Conservation (phyloP, 1,140 invertebrate genomes). For the Nephila pilipes region DNA sequence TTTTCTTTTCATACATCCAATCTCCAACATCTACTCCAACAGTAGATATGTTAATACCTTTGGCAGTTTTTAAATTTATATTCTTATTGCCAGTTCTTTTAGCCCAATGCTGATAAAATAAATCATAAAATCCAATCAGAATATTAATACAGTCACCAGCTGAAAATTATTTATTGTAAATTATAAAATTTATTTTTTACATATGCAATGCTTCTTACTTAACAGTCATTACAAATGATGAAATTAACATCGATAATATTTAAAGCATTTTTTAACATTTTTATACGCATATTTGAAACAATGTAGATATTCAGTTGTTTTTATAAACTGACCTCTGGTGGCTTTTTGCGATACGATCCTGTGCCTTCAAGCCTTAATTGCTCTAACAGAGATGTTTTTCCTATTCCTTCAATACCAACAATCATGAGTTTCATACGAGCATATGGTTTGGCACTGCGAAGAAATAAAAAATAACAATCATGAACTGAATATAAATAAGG, state of each 20-base stretch:
- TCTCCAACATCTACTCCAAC: constrained; percentile 98
- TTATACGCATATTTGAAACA: neutral
- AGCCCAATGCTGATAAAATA: constrained; percentile 89
- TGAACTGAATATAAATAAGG: too few relatives aligned
- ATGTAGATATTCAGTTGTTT: neutral
- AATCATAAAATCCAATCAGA: neutral
- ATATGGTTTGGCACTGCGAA: constrained; percentile 95
- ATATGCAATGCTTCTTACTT: neutral
- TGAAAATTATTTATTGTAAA: too few relatives aligned
- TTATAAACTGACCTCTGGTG: constrained; percentile 84
- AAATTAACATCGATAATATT: neutral
- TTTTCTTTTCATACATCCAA: constrained; percentile 94
- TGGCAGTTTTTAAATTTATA: constrained; percentile 87
- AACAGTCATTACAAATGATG: neutral
- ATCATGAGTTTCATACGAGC: constrained; percentile 99
- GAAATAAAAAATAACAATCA: constrained; percentile 80
- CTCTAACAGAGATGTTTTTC: constrained; percentile 95
- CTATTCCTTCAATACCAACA: constrained; percentile 95
- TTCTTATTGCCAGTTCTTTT: constrained; percentile 95
- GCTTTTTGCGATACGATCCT: constrained; percentile 87
- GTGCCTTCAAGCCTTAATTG: constrained; percentile 92
- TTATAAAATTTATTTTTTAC: too few relatives aligned
- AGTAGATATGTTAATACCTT: constrained; percentile 93
- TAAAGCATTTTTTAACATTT: neutral
- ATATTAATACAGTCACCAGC: too few relatives aligned